Evolutionary conservation across 2,888 invertebrate genomes (phyloP), one percentile per base, ranked within the genome.

Genomic region (Tenthredo mesomela): DNA sequence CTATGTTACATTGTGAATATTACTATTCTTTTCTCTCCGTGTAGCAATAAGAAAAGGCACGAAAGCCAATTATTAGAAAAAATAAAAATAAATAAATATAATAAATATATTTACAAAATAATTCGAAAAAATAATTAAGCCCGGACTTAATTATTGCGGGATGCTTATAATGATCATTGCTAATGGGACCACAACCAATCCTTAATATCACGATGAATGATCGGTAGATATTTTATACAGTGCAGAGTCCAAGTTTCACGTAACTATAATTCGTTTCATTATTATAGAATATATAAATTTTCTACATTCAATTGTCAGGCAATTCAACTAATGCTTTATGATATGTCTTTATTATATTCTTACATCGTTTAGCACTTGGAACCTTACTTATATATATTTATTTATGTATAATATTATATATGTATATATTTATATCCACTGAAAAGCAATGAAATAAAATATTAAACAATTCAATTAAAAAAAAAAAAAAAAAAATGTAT

Each of bases 331-430:
- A 91, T 90, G 87, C 87, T 87, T 86, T 91, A 91, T 93, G 93
- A 93, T 93, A 93, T 93, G 93, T 93, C 90, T 93, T 92, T 90
- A 89, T 91, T 91, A 90, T 90, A 90, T 90, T 91, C 90, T 92
- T 91, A 91, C 89, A 89, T 90, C 90, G 90, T 88, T 91, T 80
- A 80, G 80, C 80, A 80, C 80, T 80, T 80, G 80, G 80, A 80
- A 80, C 80, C 80, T 80, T 80, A 80, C 80, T 80, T 80, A 80
- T 80, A 61, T 80, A 78, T 80, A 78, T 54, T 6, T 47, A 12
- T 47, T 37, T 10, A 54, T 29, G 21, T 58, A 78, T 18, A 54
- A 70, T 70, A 37, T 18, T 65, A 65, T 61, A 15, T 43, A 50
- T 80, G 18, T 80, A 61, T 82, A 82, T 61, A 7, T 89, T 89